A percentile compares a stretch with the other conserved stretches of the same genome.
phyloP scores from a whole-genome alignment of 2,797 vertebrate species.

The Sebastes cheni region DNA sequence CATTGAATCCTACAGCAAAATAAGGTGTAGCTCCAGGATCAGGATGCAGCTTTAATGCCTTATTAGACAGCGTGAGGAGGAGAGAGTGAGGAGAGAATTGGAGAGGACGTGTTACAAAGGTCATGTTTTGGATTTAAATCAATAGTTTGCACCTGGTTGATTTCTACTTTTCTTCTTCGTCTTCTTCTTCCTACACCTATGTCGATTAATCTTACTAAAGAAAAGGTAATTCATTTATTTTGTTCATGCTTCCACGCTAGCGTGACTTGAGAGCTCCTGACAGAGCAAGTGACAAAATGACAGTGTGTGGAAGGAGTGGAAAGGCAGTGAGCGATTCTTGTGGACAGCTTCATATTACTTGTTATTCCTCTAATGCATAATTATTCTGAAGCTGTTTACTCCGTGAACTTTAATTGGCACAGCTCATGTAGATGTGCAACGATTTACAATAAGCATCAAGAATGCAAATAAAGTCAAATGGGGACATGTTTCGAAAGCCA shows the following conservation, averaged over 20 bases:
- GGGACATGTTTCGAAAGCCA: slow-evolving; percentile 47
- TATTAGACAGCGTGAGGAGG: neutral
- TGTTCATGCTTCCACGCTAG: slow-evolving; percentile 32
- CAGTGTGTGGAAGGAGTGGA: slow-evolving; percentile 39
- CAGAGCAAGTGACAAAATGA: slow-evolving; percentile 65
- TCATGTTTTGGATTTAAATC: slow-evolving; percentile 45
- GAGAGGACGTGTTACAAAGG: slow-evolving; percentile 23
- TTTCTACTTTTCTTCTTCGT: neutral
- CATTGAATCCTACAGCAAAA: slow-evolving; percentile 6
- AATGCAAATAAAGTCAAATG: slow-evolving; percentile 58
- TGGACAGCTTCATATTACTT: slow-evolving; percentile 54
- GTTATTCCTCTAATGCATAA: slow-evolving; percentile 65
- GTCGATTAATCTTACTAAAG: slow-evolving; percentile 37
- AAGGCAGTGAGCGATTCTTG: slow-evolving; percentile 48
- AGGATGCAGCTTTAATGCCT: slow-evolving; percentile 1
- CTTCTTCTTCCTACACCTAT: slow-evolving; percentile 6
- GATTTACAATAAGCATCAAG: slow-evolving; percentile 64
- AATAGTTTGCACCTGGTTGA: slow-evolving; percentile 37
- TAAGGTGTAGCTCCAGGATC: neutral
- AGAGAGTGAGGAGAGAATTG: neutral
- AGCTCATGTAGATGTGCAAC: slow-evolving; percentile 56
- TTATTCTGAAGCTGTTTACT: slow-evolving; percentile 65
- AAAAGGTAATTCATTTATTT: slow-evolving; percentile 31
- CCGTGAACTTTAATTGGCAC: slow-evolving; percentile 62
- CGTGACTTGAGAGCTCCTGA: slow-evolving; percentile 55